Conservation (phyloP, 2,113 vertebrate species). For the Channa maculata region DNA sequence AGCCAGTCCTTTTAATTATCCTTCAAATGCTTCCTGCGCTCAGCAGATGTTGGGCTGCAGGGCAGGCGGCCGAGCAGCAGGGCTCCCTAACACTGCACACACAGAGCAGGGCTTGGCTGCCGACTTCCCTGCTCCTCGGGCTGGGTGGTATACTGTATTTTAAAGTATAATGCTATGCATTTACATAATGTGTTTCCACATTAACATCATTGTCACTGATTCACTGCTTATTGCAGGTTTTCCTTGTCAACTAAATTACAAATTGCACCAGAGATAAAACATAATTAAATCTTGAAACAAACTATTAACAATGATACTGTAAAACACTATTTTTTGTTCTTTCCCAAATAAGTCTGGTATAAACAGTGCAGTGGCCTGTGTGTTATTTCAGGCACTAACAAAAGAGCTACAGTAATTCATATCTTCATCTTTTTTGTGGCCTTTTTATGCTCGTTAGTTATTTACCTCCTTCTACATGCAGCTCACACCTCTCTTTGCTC, state of each 20-base stretch:
- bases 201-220: constrained; percentile 25
- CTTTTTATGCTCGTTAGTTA: constrained; percentile 29
- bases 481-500: constrained; percentile 48
- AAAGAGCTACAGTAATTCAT: no score
- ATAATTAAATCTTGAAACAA: not conserved
- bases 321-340: not conserved
- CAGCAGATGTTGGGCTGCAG: constrained; percentile 82
- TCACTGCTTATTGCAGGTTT: constrained; percentile 15
- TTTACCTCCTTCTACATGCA: constrained; percentile 38
- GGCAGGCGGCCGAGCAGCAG: constrained; percentile 77
- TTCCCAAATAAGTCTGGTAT: not conserved
- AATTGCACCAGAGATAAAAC: constrained; percentile 2
- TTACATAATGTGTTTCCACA: constrained; percentile 22
- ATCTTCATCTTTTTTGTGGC: not conserved
- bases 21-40: constrained; percentile 81
- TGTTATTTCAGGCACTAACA: not conserved
- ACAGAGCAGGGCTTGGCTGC: constrained; percentile 60
- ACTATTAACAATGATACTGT: not conserved
- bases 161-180: constrained; percentile 40
- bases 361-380: not conserved
- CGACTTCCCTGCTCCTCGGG: constrained; percentile 41
- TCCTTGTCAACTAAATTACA: constrained; percentile 21
- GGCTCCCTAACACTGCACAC: constrained; percentile 53
- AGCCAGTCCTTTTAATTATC: constrained; percentile 83
- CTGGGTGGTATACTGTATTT: constrained; percentile 48